Conservation (phyloP, 2,113 vertebrate species). For the Chrysochloris asiatica region DNA sequence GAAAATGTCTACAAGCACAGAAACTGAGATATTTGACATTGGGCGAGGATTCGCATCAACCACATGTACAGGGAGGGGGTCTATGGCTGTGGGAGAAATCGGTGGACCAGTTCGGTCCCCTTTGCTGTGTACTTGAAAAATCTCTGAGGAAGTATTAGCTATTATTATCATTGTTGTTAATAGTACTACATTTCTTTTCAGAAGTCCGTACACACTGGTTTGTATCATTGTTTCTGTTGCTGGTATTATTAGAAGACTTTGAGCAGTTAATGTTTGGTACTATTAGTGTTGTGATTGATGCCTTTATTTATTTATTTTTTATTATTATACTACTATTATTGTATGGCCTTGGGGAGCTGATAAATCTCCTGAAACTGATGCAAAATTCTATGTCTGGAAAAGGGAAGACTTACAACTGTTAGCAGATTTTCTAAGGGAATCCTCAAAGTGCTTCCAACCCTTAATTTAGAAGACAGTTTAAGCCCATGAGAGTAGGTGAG, state of each 20-base stretch:
- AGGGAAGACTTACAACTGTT: background rate
- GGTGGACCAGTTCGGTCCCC: fast-evolving
- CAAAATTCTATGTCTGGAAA: background rate
- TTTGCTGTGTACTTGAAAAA: no score
- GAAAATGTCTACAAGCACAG: background rate
- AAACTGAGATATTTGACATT: background rate
- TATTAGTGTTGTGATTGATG: no score
- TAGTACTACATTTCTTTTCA: background rate
- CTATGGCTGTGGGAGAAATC: no score
- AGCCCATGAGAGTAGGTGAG: no score
- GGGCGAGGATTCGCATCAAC: background rate
- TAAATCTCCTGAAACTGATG: background rate
- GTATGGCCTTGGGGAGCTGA: background rate
- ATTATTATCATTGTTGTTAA: background rate
- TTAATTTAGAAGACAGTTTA: no score
- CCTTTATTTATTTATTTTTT: no score
- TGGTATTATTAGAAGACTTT: background rate
- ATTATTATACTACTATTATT: background rate
- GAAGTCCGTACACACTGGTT: background rate
- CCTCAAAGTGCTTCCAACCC: no score
- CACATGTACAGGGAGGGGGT: no score
- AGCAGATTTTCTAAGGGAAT: no score
- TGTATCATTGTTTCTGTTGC: background rate
- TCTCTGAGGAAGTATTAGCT: fast-evolving
- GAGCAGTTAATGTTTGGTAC: background rate